Base-by-base conservation (phyloP, 2,888 invertebrate genomes). In the Melanchra persicariae region DNA sequence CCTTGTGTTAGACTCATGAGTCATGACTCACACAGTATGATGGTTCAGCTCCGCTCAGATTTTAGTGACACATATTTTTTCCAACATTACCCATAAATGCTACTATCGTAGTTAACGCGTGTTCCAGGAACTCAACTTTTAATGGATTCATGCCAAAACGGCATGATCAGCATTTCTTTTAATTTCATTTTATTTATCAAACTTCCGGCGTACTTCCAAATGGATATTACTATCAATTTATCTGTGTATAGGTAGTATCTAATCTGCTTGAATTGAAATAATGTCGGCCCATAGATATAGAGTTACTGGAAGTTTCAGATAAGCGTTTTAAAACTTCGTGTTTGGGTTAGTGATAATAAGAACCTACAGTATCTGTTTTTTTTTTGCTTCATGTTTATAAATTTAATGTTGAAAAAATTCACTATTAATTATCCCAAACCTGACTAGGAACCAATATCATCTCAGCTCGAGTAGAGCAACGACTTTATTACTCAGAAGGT, bases 241-340 rank as follows among this genome's bases (percentile, higher is more conserved):
- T 90, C 90, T 90, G 87, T 89, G 88, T 86, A 87, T 82, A 85
- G 80, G 68, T 84, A 74, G 76, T 82, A 82, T 82, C 75, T 86
- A 84, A 84, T 84, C 92, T 90, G 86, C 73, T 87, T 87, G 84
- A 87, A 78, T 87, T 83, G 82, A 82, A 82, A 86, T 84, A n/a
- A 82, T 79, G 74, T 64, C 54, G 49, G 19, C 70, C 22, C 70
- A 34, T 30, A 71, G 86, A 87, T 68, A 37, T 78, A 79, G 24
- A 79, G 19, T n/a, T 67, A 30, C 60, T 83, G 77, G 79, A 85
- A 77, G 70, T 52, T n/a, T 15, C 47, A 17, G 8, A 15, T 55
- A 49, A 59, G n/a, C n/a, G 43, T 40, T 24, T 26, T 19, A 2
- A 17, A 26, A 45, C 15, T 6, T 30, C 22, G 7, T 34, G 1